Conservation (phyloP, 92 coral and sea anemone genomes). For the Pocillopora meandrina region DNA sequence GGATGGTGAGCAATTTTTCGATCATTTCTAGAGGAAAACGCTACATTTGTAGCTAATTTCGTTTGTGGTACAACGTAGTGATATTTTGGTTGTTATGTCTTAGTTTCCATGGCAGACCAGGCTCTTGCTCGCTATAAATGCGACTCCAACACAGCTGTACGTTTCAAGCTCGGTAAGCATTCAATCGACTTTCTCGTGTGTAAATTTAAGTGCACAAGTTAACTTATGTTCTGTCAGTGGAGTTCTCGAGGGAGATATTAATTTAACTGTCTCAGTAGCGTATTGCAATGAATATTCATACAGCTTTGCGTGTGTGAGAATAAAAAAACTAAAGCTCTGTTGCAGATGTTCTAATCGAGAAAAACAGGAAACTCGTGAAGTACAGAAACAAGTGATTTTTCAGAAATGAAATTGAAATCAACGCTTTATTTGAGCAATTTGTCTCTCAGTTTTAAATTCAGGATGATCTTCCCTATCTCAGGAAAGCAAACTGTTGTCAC, state of each 20-base stretch:
- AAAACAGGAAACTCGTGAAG: too few species aligned
- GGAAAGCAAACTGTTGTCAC: neutral
- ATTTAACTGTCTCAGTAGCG: too few species aligned
- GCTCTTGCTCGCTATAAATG: constrained; percentile 78
- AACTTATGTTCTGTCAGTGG: neutral
- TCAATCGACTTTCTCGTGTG: neutral
- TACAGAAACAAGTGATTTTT: too few species aligned
- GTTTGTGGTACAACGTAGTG: neutral
- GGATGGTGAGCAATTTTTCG: constrained; percentile 20
- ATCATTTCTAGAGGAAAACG: neutral
- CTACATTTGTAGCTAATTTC: neutral
- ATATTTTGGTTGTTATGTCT: neutral
- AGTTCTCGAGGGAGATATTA: neutral
- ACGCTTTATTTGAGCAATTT: too few species aligned
- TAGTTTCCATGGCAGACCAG: constrained; percentile 73
- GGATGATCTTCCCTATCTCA: too few species aligned
- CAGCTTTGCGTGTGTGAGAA: too few species aligned
- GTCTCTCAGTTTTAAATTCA: too few species aligned
- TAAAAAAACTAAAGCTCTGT: too few species aligned
- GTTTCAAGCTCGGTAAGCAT: constrained; percentile 86
- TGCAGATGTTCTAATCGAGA: too few species aligned
- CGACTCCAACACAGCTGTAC: constrained; percentile 74
- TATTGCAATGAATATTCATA: too few species aligned
- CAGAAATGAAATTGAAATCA: too few species aligned
- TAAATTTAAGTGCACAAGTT: neutral